A percentile compares a stretch with the other conserved stretches of the same genome.
Evolutionary conservation across 2,888 invertebrate species (phyloP).

Genomic region (Volucella inanis): DNA sequence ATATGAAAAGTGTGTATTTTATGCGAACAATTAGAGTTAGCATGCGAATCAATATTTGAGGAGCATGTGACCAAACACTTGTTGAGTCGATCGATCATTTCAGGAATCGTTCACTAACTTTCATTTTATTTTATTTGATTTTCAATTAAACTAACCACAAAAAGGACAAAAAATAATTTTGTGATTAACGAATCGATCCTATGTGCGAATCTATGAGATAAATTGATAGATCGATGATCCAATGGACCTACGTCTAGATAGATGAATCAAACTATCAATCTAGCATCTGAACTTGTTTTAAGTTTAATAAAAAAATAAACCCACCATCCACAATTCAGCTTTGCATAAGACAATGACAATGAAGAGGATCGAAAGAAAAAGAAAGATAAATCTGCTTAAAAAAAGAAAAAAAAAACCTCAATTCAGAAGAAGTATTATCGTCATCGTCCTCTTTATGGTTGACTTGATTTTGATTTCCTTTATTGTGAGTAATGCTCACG

Average conservation of each 20-base stretch:
- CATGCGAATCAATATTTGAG: conserved; percentile 58
- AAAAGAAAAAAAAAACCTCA: conserved; percentile 20
- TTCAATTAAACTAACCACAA: conserved; percentile 16
- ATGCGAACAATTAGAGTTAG: conserved; percentile 45
- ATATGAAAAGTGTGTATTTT: conserved; percentile 41
- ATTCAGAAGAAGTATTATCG: conserved; percentile 39
- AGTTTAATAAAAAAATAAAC: not conserved
- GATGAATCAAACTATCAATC: not conserved
- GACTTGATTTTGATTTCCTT: not conserved
- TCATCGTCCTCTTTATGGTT: conserved; percentile 1
- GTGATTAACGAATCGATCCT: conserved; percentile 40
- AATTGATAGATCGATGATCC: not conserved
- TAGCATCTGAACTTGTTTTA: not conserved
- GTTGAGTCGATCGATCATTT: conserved; percentile 47
- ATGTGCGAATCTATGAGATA: conserved; percentile 9
- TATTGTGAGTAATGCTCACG: conserved; percentile 80
- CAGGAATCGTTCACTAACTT: conserved; percentile 14
- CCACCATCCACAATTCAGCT: conserved; percentile 11
- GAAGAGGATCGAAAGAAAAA: conserved; percentile 31
- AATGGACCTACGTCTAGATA: not conserved
- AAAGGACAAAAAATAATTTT: conserved; percentile 13
- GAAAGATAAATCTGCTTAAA: conserved; percentile 29
- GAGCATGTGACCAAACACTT: conserved; percentile 51
- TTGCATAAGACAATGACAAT: conserved; percentile 23
- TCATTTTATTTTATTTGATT: conserved; percentile 40